Conservation (phyloP, 2,797 vertebrate genomes). For the Ibycter americanus region DNA sequence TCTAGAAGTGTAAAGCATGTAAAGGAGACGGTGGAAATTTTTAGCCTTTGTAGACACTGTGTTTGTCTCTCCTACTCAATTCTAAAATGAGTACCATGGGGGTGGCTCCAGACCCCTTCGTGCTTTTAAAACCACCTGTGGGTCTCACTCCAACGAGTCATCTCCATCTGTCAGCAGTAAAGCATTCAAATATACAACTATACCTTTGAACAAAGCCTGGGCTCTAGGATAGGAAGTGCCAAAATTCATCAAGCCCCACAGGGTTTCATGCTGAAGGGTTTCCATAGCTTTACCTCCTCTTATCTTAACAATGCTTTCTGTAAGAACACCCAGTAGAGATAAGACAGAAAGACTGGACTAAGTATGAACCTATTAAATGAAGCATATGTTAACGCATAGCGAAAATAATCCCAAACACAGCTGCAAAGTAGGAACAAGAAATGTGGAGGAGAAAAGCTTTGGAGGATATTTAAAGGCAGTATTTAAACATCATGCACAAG, state of each 20-base stretch:
- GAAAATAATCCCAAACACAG: not conserved
- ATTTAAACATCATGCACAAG: not conserved
- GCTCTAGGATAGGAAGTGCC: not conserved
- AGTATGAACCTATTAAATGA: not conserved
- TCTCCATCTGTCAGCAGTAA: not conserved
- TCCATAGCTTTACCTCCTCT: not conserved
- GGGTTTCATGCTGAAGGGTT: not conserved
- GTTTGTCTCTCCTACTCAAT: conserved; percentile 40
- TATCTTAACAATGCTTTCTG: not conserved
- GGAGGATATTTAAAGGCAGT: not conserved
- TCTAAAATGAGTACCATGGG: conserved; percentile 22
- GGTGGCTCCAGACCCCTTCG: conserved; percentile 23
- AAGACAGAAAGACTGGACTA: not conserved
- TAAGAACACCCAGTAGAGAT: not conserved
- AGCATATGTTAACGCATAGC: not conserved
- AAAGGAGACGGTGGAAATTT: not conserved
- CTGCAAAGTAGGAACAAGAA: not conserved
- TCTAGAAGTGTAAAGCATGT: not conserved
- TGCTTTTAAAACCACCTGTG: conserved; percentile 30
- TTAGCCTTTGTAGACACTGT: conserved; percentile 4
- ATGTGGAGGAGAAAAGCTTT: not conserved
- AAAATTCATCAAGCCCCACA: not conserved
- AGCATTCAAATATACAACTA: not conserved
- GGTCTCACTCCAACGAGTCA: conserved; percentile 3
- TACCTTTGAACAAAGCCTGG: not conserved